Evolutionary conservation across 1,140 invertebrate genomes (phyloP).

Genomic region (Aphelenchoides fujianensis): DNA sequence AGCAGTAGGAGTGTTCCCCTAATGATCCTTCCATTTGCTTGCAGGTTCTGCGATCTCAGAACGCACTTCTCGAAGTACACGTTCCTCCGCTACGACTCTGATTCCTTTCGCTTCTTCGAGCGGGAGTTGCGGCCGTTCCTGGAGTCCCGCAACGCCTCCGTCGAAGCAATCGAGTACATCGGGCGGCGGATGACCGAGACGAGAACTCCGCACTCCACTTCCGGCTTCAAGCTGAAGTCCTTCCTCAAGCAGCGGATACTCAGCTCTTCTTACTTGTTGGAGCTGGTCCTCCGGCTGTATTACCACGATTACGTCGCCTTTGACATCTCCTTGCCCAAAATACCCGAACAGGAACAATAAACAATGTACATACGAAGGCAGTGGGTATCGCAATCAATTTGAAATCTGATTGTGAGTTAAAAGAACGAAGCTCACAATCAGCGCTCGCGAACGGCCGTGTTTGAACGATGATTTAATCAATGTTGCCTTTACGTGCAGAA

Average conservation of each 20-base stretch:
- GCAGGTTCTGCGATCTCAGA: not conserved
- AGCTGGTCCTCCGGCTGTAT: not conserved
- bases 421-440: too few relatives aligned
- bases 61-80: not conserved
- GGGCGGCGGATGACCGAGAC: not conserved
- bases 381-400: too few relatives aligned
- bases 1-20: too few relatives aligned
- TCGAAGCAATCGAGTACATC: not conserved
- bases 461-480: too few relatives aligned
- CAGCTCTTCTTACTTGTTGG: not conserved
- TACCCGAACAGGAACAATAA: too few relatives aligned
- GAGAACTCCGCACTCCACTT: conserved; percentile 7
- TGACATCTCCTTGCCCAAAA: not conserved
- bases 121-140: not conserved
- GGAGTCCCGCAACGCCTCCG: not conserved
- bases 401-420: too few relatives aligned
- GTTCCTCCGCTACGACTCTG: not conserved
- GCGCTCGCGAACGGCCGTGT: too few relatives aligned
- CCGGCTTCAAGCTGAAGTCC: not conserved
- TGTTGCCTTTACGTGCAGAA: too few relatives aligned
- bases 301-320: not conserved
- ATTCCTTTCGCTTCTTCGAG: not conserved
- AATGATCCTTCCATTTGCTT: too few relatives aligned
- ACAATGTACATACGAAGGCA: too few relatives aligned
- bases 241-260: not conserved